Base-by-base conservation (phyloP, 1,140 invertebrate species). In the Cyrtorhinus lividipennis region DNA sequence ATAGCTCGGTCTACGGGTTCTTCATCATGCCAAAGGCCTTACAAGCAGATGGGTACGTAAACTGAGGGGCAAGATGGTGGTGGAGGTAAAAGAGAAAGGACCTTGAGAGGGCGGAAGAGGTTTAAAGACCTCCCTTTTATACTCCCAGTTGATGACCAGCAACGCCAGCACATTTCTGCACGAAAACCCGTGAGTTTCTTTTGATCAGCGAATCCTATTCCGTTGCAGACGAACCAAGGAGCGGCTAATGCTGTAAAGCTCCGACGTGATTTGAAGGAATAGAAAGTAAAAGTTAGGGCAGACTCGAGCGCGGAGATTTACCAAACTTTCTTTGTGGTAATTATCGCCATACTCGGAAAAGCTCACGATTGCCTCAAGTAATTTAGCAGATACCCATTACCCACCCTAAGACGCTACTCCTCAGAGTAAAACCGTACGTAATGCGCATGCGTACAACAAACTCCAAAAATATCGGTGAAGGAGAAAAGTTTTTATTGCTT, bases 121-220 rank as follows among this genome's bases (percentile, higher is more conserved):
- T 53, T 53, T 53, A 15, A 53, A 53, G 48, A 53, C 20, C 48
- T 44, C 20, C 20, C 20, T 53, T 53, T 53, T 53, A 53, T 53
- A 20, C 5, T 20, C 20, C 20, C 48, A 20, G 8, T 53, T 53
- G 48, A 53, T 53, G 48, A 53, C 48, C 48, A 53, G 48, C 18
- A 20, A 53, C 48, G 48, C 48, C 48, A 53, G 48, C 48, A 53
- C 48, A 53, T 38, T 53, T 53, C 48, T 53, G 48, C 5, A 53
- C 20, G 10, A 10, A 53, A 53, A 10, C n/a, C n/a, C n/a, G n/a
- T 53, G 20, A 53, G 20, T 3, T 53, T 53, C 48, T 53, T 53
- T 53, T 53, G 48, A 53, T 53, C 48, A 53, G n/a, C n/a, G n/a
- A n/a, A n/a, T n/a, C n/a, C n/a, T n/a, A n/a, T n/a, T n/a, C n/a